Conservation (phyloP, 1,140 invertebrate genomes). For the Aphaenogaster floridana region DNA sequence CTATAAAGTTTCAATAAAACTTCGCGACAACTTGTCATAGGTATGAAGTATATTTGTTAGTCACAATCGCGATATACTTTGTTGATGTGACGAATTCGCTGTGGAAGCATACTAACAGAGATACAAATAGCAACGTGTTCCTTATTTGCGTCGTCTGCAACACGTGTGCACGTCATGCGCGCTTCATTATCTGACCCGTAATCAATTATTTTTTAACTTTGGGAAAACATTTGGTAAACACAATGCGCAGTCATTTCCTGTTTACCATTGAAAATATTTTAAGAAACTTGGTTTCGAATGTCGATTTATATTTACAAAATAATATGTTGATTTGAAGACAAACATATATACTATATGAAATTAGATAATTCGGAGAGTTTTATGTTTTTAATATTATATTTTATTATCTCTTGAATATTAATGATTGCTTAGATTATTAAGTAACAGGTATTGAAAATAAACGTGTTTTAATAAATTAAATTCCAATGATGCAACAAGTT, state of each 20-base stretch:
- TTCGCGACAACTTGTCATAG: neutral
- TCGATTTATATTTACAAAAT: neutral
- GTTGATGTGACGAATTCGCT: constrained; percentile 20
- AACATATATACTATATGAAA: neutral
- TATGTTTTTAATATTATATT: neutral
- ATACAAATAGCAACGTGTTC: constrained; percentile 45
- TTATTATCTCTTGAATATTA: neutral
- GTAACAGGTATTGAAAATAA: neutral
- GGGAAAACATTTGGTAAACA: neutral
- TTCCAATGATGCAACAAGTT: neutral
- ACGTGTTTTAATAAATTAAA: neutral
- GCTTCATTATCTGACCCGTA: constrained; percentile 39
- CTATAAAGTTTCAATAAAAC: constrained; percentile 42
- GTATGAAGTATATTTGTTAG: constrained; percentile 19
- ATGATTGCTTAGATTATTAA: neutral
- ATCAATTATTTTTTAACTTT: constrained; percentile 41
- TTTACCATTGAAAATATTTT: constrained; percentile 5
- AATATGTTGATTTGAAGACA: neutral
- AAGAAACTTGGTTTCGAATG: neutral
- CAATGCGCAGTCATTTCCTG: neutral
- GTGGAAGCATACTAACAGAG: constrained; percentile 64
- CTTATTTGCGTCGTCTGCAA: constrained; percentile 52
- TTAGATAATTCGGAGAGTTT: neutral
- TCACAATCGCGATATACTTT: neutral
- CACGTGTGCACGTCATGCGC: constrained; percentile 49